Evolutionary conservation across 2,113 vertebrate genomes (phyloP).

Genomic region (Chloropsis cyanopogon): DNA sequence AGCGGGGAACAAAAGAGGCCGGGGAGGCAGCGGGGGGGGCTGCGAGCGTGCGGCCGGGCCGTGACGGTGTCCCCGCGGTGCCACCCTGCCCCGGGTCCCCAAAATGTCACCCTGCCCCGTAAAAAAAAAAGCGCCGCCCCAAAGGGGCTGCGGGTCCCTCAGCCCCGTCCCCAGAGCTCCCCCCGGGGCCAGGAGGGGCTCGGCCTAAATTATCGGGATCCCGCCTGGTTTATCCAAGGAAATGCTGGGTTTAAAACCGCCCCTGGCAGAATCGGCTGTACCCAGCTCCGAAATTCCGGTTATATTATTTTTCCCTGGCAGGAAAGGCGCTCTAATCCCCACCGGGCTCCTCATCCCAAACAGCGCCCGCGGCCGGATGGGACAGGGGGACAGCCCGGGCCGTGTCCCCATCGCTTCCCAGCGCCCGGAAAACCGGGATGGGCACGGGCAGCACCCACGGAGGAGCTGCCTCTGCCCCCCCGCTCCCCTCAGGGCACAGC

Average conservation of each 20-base stretch:
- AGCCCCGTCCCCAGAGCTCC: accelerated
- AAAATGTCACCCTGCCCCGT: not conserved
- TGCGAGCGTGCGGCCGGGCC: not conserved
- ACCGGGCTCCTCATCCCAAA: not conserved
- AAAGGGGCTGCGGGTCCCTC: no score
- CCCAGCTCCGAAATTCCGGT: accelerated
- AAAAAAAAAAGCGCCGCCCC: no score
- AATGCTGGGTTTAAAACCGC: accelerated
- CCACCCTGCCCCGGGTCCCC: not conserved
- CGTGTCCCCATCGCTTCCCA: accelerated
- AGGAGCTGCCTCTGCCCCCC: not conserved
- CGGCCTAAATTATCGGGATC: accelerated
- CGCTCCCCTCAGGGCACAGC: accelerated
- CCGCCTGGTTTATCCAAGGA: accelerated
- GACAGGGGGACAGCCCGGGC: not conserved
- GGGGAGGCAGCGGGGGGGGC: not conserved
- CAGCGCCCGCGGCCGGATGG: accelerated
- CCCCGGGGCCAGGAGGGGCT: accelerated
- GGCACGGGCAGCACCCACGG: no score
- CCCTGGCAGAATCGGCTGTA: accelerated
- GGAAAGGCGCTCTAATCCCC: accelerated
- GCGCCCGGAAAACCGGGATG: accelerated
- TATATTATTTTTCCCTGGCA: accelerated
- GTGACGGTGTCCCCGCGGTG: not conserved
- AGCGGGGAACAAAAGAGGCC: conserved; percentile 18